phyloP scores from a whole-genome alignment of 2,888 invertebrate species.

The Drosophila ustulata region DNA sequence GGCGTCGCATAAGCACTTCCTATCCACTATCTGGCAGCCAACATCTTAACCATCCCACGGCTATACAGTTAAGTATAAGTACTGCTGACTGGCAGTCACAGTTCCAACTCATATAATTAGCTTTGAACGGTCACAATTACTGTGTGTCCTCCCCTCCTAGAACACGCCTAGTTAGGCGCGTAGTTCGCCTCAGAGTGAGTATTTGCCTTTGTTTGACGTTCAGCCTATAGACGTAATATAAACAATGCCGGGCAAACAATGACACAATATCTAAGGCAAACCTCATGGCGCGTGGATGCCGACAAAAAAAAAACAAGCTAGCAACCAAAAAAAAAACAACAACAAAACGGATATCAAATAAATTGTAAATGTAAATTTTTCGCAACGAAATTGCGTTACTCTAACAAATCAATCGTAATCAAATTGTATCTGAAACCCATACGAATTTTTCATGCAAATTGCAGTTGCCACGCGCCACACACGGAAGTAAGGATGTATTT shows the following conservation, averaged over 20 bases:
- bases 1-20: conserved; percentile 7
- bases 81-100: conserved; percentile 8
- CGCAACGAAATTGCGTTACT: conserved; percentile 22
- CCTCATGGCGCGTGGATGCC: conserved; percentile 26
- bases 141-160: neutral
- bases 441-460: neutral
- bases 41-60: conserved; percentile 52
- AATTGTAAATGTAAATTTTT: conserved; percentile 32
- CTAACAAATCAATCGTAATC: conserved; percentile 14
- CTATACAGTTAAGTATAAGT: conserved; percentile 25
- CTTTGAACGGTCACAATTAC: conserved; percentile 55
- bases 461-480: neutral
- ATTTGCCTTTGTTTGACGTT: conserved; percentile 22
- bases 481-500: neutral
- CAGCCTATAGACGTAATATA: conserved; percentile 16
- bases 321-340: conserved; percentile 6
- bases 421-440: neutral
- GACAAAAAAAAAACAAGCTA: conserved; percentile 28
- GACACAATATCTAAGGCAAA: conserved; percentile 17
- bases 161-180: neutral
- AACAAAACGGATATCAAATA: conserved; percentile 36
- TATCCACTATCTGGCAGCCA: conserved; percentile 40
- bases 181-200: conserved; percentile 2
- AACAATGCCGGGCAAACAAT: conserved; percentile 39
- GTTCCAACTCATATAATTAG: conserved; percentile 53